phyloP scores from a whole-genome alignment of 1,140 invertebrate species.

The Drosophila lini region DNA sequence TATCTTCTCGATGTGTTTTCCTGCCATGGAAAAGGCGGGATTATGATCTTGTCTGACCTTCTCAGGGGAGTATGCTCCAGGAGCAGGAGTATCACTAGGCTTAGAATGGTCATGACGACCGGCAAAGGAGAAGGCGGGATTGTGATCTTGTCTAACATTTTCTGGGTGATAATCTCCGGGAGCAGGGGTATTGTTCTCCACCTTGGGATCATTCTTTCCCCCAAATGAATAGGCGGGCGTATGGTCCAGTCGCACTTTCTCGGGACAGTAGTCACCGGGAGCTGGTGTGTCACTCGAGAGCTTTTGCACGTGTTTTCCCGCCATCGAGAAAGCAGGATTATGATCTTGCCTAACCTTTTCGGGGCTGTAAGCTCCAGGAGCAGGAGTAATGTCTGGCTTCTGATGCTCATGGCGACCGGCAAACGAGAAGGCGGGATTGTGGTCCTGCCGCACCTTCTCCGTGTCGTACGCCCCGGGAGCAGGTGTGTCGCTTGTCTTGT shows the following conservation, averaged over 20 bases:
- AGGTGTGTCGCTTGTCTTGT: conserved; percentile 85
- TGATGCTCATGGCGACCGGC: conserved; percentile 85
- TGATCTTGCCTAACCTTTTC: conserved; percentile 87
- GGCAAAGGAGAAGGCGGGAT: conserved; percentile 84
- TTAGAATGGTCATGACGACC: conserved; percentile 84
- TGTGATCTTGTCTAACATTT: conserved; percentile 85
- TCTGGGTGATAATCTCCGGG: conserved; percentile 86
- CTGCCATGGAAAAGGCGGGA: conserved; percentile 80
- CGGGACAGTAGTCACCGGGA: conserved; percentile 91
- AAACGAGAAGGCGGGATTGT: conserved; percentile 85
- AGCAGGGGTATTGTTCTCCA: conserved; percentile 88
- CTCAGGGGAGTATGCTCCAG: conserved; percentile 87
- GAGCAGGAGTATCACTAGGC: conserved; percentile 84
- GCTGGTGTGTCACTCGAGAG: conserved; percentile 90
- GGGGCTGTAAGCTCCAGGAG: conserved; percentile 87
- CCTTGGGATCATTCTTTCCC: conserved; percentile 82
- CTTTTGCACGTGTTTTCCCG: conserved; percentile 84
- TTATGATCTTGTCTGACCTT: conserved; percentile 86
- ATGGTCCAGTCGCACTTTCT: conserved; percentile 86
- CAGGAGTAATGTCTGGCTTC: conserved; percentile 85
- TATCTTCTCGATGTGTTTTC: too few relatives aligned
- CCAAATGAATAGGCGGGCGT: conserved; percentile 85
- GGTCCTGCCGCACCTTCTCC: conserved; percentile 88
- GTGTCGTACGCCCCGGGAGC: conserved; percentile 86
- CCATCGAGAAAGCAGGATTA: conserved; percentile 86